Conservation (phyloP, 1,140 invertebrate genomes). For the Bombyx mori region DNA sequence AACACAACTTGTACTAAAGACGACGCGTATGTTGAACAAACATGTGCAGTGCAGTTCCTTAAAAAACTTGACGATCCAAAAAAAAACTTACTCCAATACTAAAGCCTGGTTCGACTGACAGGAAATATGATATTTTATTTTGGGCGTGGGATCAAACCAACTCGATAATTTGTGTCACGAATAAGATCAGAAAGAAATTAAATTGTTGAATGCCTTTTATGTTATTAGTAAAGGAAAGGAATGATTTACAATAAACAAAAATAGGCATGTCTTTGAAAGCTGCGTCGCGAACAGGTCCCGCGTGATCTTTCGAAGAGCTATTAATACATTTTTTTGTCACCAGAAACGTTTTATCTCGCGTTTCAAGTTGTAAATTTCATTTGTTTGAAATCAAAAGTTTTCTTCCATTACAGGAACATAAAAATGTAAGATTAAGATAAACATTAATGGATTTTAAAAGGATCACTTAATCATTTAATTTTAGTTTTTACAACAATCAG, state of each 20-base stretch:
- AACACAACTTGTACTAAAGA: constrained; percentile 30
- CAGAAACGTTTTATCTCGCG: constrained; percentile 3
- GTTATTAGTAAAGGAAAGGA: constrained; percentile 28
- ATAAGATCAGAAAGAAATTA: constrained; percentile 49
- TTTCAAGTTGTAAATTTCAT: too few species aligned
- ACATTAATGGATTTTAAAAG: not conserved
- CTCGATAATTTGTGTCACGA: constrained; percentile 64
- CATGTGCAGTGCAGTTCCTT: constrained; percentile 62
- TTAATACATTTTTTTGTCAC: constrained; percentile 15
- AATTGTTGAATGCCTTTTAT: constrained; percentile 48
- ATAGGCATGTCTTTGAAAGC: constrained; percentile 16
- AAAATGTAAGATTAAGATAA: too few species aligned
- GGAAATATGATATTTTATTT: constrained; percentile 71
- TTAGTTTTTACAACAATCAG: not conserved
- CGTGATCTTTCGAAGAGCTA: constrained; percentile 10
- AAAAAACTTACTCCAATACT: constrained; percentile 58
- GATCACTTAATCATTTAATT: not conserved
- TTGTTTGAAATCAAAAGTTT: too few species aligned
- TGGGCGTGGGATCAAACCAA: constrained; percentile 66
- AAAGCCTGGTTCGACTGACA: constrained; percentile 56
- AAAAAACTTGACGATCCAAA: constrained; percentile 54
- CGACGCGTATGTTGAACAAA: constrained; percentile 54
- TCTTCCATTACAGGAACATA: too few species aligned
- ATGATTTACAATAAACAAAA: constrained; percentile 20
- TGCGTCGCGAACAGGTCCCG: constrained; percentile 17